These are phyloP conservation scores for Bombus confusus DNA, from an alignment of 1,140 invertebrate genomes.

Conservation along the genomic window DNA sequence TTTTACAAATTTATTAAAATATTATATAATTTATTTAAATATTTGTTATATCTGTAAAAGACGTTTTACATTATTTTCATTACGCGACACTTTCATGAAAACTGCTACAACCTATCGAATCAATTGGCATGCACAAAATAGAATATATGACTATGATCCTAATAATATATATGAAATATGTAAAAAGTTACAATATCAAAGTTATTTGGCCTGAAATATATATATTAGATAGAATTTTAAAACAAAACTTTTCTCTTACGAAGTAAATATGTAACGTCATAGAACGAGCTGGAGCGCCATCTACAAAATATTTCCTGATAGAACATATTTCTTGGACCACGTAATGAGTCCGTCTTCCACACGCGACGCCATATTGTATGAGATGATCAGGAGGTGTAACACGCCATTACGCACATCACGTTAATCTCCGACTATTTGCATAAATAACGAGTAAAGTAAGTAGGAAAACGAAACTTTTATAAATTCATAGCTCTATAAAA, in stretches of 20 bases:
- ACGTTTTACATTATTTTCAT: not conserved
- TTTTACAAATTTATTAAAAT: not conserved
- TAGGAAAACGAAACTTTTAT: not conserved
- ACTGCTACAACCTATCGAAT: not conserved
- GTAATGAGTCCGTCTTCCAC: conserved; percentile 48
- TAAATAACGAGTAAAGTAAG: conserved; percentile 1
- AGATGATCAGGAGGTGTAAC: conserved; percentile 20
- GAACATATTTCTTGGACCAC: conserved; percentile 28
- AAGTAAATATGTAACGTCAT: not conserved
- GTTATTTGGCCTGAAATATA: not conserved
- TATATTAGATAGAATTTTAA: not conserved
- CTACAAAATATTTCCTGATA: conserved; percentile 23
- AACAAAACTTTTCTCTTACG: not conserved
- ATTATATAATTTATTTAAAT: not conserved
- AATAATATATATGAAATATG: not conserved
- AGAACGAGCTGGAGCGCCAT: conserved; percentile 20
- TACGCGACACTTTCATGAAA: not conserved
- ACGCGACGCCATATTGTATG: conserved; percentile 63
- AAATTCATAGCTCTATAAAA: too few species aligned
- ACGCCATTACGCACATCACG: conserved; percentile 62
- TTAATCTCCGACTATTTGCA: not conserved
- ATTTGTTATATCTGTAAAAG: too few species aligned
- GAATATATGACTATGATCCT: not conserved
- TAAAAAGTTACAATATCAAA: not conserved
- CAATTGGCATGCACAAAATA: not conserved